Evolutionary conservation across 1,140 invertebrate genomes (phyloP).

Genomic region (Drosophila murphyi): DNA sequence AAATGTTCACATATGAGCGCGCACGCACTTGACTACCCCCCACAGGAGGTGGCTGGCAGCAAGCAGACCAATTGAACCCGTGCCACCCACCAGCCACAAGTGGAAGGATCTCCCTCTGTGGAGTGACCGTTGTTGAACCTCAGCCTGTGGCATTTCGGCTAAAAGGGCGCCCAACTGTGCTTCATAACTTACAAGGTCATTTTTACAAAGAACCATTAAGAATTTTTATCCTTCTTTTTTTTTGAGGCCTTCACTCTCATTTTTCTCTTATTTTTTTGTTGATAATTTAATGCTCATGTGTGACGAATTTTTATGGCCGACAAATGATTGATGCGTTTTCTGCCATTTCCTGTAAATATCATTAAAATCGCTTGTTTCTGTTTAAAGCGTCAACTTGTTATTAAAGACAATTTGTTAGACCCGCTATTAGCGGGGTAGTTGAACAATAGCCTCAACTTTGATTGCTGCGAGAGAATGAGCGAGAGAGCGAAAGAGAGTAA

Average conservation of each 20-base stretch:
- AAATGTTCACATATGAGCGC: conserved; percentile 84
- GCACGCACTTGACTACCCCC: conserved; percentile 54
- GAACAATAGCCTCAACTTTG: conserved; percentile 27
- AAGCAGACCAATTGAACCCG: conserved; percentile 37
- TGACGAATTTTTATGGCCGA: conserved; percentile 83
- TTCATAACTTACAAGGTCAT: conserved; percentile 81
- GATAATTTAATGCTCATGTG: conserved; percentile 75
- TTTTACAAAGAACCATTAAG: conserved; percentile 76
- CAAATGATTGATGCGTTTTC: conserved; percentile 81
- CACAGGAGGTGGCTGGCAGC: conserved; percentile 17
- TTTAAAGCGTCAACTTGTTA: conserved; percentile 56
- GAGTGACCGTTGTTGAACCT: conserved; percentile 69
- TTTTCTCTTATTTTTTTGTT: conserved; percentile 44
- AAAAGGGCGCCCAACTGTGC: conserved; percentile 51
- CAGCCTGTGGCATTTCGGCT: conserved; percentile 36
- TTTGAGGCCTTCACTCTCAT: conserved; percentile 8
- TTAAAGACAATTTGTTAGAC: conserved; percentile 54
- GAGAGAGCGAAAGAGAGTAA: no score
- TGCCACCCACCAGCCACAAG: conserved; percentile 53
- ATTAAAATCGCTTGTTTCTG: conserved; percentile 58
- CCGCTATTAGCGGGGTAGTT: conserved; percentile 10
- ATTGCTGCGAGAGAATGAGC: neutral
- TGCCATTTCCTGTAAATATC: conserved; percentile 78
- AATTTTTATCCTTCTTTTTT: conserved; percentile 48
- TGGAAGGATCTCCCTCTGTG: conserved; percentile 34